Evolutionary conservation across 2,797 vertebrate species (phyloP), one percentile per base, ranked within the genome.

Genomic region (Pipistrellus kuhlii): DNA sequence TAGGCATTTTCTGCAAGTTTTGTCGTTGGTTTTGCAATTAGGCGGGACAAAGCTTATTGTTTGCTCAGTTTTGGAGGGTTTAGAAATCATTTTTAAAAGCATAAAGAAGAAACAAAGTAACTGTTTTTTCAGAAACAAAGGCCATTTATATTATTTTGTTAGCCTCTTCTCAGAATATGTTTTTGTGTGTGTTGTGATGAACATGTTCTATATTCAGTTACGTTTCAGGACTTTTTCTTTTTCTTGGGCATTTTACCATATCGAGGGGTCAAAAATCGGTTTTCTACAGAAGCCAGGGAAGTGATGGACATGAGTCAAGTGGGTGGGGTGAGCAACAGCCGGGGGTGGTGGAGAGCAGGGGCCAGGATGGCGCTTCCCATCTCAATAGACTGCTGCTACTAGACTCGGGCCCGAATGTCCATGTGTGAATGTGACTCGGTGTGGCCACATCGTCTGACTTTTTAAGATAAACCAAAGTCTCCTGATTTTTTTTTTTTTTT

Each of bases 1-100:
- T 21, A 14, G 21, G 48, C 10, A n/a, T 48, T 78, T 73, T 23
- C 44, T 13, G 30, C 73, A 66, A 66, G 41, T 59, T 73, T 35
- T 64, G 10, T 6, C 15, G 2, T 69, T 77, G 53, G 15, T 30
- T 85, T 62, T 89, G 59, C 59, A 13, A 18, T 62, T 4, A 75
- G n/a, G 73, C 1, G 0, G 25, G 46, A 88, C 69, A 48, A 62
- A 38, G 10, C 53, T 90, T 68, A 80, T 11, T 30, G n/a, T 85
- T 44, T 38, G 48, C 38, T 62, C 41, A 0, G 30, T 8, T 64
- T 75, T 48, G 75, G 44, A 62, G 53, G 76, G 30, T 38, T 85
- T n/a, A 72, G 72, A 55, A 13, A 46, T 88, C 80, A n/a, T 62
- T 62, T 85, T 78, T 13, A 68, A 88, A 91, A 78, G 57, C 35